phyloP scores from a whole-genome alignment of 2,888 invertebrate genomes.

The Pristionchus arcanus region DNA sequence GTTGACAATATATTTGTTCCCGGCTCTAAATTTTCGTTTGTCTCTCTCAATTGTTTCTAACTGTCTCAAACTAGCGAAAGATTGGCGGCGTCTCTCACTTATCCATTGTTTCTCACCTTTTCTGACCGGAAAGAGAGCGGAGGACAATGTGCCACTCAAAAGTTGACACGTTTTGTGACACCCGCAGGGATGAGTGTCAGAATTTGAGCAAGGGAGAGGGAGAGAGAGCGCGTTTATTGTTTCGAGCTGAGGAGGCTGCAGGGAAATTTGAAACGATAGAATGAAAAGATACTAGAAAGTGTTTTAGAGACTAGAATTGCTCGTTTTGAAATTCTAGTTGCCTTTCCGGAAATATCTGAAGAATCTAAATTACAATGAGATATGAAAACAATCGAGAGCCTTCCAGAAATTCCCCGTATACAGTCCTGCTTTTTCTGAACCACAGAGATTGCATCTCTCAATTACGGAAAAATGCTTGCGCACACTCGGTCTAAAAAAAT shows the following conservation, averaged over 20 bases:
- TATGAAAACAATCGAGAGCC: not conserved
- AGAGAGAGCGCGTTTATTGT: not conserved
- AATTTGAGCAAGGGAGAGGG: not conserved
- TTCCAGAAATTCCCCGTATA: not conserved
- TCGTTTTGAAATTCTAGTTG: too few species aligned
- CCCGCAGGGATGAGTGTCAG: not conserved
- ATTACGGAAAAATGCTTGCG: too few species aligned
- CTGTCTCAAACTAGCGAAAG: too few species aligned
- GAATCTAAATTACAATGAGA: not conserved
- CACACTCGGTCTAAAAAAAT: too few species aligned
- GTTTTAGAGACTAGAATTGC: too few species aligned
- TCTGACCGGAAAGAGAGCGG: not conserved
- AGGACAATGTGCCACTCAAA: not conserved
- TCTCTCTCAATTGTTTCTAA: too few species aligned
- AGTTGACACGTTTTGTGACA: conserved; percentile 39
- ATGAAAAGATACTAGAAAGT: too few species aligned
- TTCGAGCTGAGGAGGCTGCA: not conserved
- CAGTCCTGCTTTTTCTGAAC: too few species aligned
- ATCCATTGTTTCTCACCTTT: not conserved
- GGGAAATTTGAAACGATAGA: not conserved
- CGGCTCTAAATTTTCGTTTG: not conserved
- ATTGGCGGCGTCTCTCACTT: not conserved
- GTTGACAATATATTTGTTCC: not conserved
- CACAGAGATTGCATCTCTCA: too few species aligned
- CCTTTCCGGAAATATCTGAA: too few species aligned